Evolutionary conservation across 1,140 invertebrate species (phyloP), one percentile per base, ranked within the genome.

Genomic region (Himalopsyche phryganea): DNA sequence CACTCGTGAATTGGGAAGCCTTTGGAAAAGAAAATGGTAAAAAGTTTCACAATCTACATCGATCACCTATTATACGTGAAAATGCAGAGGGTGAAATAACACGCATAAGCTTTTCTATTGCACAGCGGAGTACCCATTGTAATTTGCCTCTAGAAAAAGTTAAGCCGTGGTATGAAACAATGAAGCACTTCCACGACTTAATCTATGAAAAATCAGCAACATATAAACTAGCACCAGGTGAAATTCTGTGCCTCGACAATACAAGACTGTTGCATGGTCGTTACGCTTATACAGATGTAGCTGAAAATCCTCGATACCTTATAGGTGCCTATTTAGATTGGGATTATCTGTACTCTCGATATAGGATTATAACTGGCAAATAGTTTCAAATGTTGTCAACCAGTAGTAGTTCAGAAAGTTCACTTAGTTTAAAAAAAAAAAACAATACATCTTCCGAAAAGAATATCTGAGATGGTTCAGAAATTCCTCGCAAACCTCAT

Each of bases 301-400:
- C 62, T 11, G 61, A 71, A 11, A 83, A 82, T 60, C 73, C 81
- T 0, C 71, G 86, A 23, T 80, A 83, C 65, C 67, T 88, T 3
- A 81, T 86, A 58, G 86, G 86, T 11, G 83, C 78, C 47, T 88
- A 88, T 71, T 58, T 89, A 0, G 86, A 88, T 67, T 88, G 86
- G 86, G 86, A 88, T 70, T 82, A 86, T 68, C 79, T 85, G 55
- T 82, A 84, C 65, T 87, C 84, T 5, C 77, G 78, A 53, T 71
- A 84, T 36, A 71, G 84, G 58, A 45, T 60, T 2, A 28, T 53
- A 7, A 28, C 13, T 19, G 18, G 18, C 11, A 40, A 40, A n/a
- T 6, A 40, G 15, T 40, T 13, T 4, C 38, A 28, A 28, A n/a
- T n/a, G n/a, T n/a, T n/a, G n/a, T n/a, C n/a, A n/a, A n/a, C n/a